Evolutionary conservation across 2,113 vertebrate genomes (phyloP).

Genomic region (Shinisaurus crocodilurus): DNA sequence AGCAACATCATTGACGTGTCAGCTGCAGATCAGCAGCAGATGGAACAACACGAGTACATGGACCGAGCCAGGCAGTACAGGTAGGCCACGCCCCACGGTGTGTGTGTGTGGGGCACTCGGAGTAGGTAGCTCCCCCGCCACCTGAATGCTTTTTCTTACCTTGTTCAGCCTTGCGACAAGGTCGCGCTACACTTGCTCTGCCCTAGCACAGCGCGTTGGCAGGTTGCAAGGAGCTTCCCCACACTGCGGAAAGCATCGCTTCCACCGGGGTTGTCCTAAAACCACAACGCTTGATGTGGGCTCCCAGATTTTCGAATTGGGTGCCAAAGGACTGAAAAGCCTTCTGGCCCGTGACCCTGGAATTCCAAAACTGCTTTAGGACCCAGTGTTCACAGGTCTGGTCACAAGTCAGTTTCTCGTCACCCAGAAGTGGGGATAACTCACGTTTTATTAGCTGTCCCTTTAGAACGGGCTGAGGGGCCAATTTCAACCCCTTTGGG

Average conservation of each 20-base stretch:
- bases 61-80: constrained; percentile 96
- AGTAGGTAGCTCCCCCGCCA: not conserved
- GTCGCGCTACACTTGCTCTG: rapidly evolving
- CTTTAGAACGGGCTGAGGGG: not conserved
- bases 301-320: not conserved
- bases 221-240: not conserved
- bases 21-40: constrained; percentile 94
- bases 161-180: not conserved
- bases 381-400: rapidly evolving
- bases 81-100: constrained; percentile 75
- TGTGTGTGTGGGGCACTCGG: too few relatives aligned
- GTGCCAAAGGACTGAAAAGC: not conserved
- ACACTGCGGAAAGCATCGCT: not conserved
- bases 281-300: not conserved
- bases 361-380: not conserved
- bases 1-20: constrained; percentile 98
- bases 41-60: constrained; percentile 99
- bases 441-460: too few relatives aligned
- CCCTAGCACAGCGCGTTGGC: not conserved
- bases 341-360: rapidly evolving
- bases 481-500: too few relatives aligned
- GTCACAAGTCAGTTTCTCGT: not conserved
- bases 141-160: not conserved
- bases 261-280: not conserved
- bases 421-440: not conserved